Conservation (phyloP, 2,797 vertebrate genomes). For the Coccyzus lansbergi region DNA sequence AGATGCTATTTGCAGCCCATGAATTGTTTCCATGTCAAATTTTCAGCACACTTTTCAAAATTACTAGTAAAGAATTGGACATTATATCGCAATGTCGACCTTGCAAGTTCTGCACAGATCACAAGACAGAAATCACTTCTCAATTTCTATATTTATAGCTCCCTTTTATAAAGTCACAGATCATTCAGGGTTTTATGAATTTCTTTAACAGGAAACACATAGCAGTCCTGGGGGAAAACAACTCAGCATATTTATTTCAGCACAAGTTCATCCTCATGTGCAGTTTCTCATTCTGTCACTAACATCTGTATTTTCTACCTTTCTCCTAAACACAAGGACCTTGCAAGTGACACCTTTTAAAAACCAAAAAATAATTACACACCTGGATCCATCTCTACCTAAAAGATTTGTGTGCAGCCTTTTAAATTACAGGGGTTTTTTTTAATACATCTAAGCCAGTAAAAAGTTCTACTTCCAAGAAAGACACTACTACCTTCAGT, state of each 20-base stretch:
- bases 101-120: background rate
- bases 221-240: background rate
- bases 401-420: background rate
- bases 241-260: background rate
- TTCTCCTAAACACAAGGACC: background rate
- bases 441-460: background rate
- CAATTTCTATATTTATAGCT: slow-evolving; percentile 2
- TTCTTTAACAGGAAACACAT: background rate
- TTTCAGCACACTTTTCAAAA: slow-evolving; percentile 1
- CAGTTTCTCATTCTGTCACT: background rate
- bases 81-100: background rate
- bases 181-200: background rate
- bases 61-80: background rate
- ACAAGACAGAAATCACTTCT: slow-evolving; percentile 29
- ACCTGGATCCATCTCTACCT: background rate
- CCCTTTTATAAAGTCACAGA: background rate
- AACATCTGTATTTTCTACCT: background rate
- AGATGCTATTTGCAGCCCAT: background rate
- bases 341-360: background rate
- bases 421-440: background rate
- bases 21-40: background rate
- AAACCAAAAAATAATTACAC: background rate
- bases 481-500: background rate
- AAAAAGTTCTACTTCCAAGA: background rate
- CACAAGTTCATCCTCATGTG: background rate